Percentiles rank a stretch among this genome's conserved stretches.
These are phyloP conservation scores for Xestoiulus laeticollis DNA, from an alignment of 2,888 invertebrate species.

Conservation along the genomic window DNA sequence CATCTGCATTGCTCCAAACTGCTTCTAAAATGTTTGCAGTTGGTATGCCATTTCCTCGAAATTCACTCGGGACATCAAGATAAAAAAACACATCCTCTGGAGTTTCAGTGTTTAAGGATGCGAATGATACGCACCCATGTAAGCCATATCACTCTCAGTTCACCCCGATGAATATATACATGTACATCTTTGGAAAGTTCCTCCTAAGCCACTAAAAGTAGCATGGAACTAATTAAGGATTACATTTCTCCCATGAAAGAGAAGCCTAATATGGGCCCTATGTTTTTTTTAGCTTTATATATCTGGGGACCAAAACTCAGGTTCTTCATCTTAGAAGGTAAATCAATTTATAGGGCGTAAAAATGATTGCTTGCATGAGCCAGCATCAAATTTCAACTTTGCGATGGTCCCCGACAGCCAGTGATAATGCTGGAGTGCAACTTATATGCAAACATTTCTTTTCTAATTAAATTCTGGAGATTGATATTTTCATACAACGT, in stretches of 20 bases:
- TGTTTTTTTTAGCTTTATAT: background rate
- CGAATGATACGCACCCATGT: conserved; percentile 11
- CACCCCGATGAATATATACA: background rate
- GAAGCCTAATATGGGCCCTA: background rate
- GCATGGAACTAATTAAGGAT: conserved; percentile 11
- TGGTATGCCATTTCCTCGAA: background rate
- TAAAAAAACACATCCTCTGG: background rate
- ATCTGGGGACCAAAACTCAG: background rate
- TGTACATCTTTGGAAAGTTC: background rate
- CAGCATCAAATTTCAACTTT: conserved; percentile 28
- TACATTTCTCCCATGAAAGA: background rate
- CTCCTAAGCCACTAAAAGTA: conserved; percentile 7
- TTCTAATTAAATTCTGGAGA: conserved; percentile 13
- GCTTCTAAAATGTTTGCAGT: conserved; percentile 28
- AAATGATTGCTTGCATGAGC: conserved; percentile 14
- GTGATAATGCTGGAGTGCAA: background rate
- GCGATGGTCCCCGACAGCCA: background rate
- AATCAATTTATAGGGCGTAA: conserved; percentile 8
- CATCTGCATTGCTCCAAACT: conserved; percentile 29
- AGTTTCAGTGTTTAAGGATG: conserved; percentile 7
- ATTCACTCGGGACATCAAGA: background rate
- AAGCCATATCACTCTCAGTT: background rate
- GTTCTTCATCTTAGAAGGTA: background rate
- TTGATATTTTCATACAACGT: background rate
- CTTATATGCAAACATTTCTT: conserved; percentile 23